Evolutionary conservation across 2,888 invertebrate species (phyloP), one percentile per base, ranked within the genome.

Genomic region (Linnaemya vulpina): DNA sequence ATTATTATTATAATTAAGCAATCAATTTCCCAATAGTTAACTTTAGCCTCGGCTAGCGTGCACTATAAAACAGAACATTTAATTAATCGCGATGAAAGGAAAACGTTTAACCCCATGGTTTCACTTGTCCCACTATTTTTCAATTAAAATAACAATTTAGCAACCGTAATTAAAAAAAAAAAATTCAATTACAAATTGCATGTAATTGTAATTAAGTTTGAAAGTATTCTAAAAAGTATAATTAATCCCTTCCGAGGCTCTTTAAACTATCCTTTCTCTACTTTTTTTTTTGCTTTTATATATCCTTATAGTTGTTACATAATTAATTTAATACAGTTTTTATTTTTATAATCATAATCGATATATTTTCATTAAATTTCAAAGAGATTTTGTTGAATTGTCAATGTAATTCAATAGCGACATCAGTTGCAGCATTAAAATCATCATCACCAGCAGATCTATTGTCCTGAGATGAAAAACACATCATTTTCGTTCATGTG

Each of bases 341-440:
- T 9, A 8, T 15, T 30, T 0, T 58, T 58, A 30, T n/a, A 58
- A 30, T 9, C 51, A 53, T 25, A 58, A 30, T n/a, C 15, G 30
- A 58, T 30, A 58, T 58, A 9, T 68, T 68, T 71, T 74, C 74
- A 81, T 81, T 81, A 62, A 68, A 62, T 53, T 62, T 30, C 49
- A 60, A 51, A 49, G 35, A 40, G 17, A 35, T 67, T 62, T 74
- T 51, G 40, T 17, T 63, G 49, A 65, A 58, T 65, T 73, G 25
- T 40, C 58, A 40, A 20, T 3, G 13, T 40, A 73, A 62, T 43
- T 53, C 43, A 53, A 70, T 43, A 70, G 67, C 46, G 58, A 13
- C 67, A 35, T 51, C 60, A 40, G 62, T 30, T 51, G 46, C 46
- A 76, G 35, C 15, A 25, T 60, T 35, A 35, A 35, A 7, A 30